Evolutionary conservation across 2,113 vertebrate genomes (phyloP), one percentile per base, ranked within the genome.

Genomic region (Neolamprologus brichardi): DNA sequence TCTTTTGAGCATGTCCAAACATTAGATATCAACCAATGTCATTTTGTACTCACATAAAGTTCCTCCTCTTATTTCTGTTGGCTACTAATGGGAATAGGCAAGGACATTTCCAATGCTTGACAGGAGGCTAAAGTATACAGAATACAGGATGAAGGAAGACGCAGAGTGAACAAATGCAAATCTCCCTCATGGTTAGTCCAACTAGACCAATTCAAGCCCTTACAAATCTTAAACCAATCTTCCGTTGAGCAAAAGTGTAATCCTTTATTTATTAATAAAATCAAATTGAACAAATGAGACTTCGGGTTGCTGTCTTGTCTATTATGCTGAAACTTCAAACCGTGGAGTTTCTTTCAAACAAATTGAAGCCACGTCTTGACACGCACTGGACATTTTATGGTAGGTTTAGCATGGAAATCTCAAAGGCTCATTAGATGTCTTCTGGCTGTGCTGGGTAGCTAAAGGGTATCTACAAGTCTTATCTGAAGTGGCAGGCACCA

Each of bases 221-320:
- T 89, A 85, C 79, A 85, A 90, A 94, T 94, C 90, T 90, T 82
- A 87, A 91, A 89, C 88, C 94, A 95, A 95, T 95, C 94, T 94
- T 91, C 93, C 87, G 23, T 93, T 94, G 90, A 89, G 84, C 85
- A 91, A 89, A 93, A 93, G 60, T 81, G 88, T 94, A 96, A 96
- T 95, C 94, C 95, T 95, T 96, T 96, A 96, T 96, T 95, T 96
- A 96, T 96, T 96, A 94, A 95, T 95, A 95, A 95, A 96, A 95
- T 93, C 86, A 93, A 93, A 89, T 93, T 89, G 88, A 93, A 89
- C 83, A 94, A 95, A 95, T 92, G 87, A 91, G 88, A 93, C 89
- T 85, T 90, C 86, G 11, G 72, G 52, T 91, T 87, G 88, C 90
- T 32, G 67, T 77, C 87, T 90, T 90, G 91, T 93, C 95, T 91